Evolutionary conservation across 2,113 vertebrate genomes (phyloP), one percentile per base, ranked within the genome.

Genomic region (Myxocyprinus asiaticus): DNA sequence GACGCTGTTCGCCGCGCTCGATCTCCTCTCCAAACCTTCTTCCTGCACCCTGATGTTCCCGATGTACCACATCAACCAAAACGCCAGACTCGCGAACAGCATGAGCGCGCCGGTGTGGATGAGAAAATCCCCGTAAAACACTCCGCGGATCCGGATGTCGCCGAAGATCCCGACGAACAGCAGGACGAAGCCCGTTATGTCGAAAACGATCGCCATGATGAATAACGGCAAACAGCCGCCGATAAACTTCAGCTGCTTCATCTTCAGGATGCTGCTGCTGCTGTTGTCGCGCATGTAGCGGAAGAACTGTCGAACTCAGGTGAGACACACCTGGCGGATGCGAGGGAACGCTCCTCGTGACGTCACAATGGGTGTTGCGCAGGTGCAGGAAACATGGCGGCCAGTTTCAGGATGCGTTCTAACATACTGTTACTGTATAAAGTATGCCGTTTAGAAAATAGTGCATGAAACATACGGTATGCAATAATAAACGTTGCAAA

Each of bases 51-150:
- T 84, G 9, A 94, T 68, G 88, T 94, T 94, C 0, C 91, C 90
- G 59, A 87, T 70, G 84, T 92, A 93, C 93, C 93, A 94, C 84
- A 92, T 82, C 50, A 94, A 53, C 93, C 93, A 94, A 56, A 62
- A 79, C 68, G 53, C 86, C 71, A 93, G 70, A 77, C 92, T 93
- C 68, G 65, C 0, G 86, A 93, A 92, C 9, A 93, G 9, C 6
- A 91, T 0, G 7, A 94, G 73, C 0, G 91, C 77, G 59, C 93
- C 93, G 10, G 80, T 86, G 91, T 91, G 90, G 80, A 93, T 90
- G 7, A 94, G 79, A 68, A 92, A 94, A 84, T 94, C 93, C 0
- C 92, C 92, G 10, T 93, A 92, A 6, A 89, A 91, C 43, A 71
- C 83, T 0, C 84, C 90, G 17, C 55, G n/a, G 15, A 76, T 0